phyloP scores from a whole-genome alignment of 2,888 invertebrate species.

The Catotricha subobsoleta region DNA sequence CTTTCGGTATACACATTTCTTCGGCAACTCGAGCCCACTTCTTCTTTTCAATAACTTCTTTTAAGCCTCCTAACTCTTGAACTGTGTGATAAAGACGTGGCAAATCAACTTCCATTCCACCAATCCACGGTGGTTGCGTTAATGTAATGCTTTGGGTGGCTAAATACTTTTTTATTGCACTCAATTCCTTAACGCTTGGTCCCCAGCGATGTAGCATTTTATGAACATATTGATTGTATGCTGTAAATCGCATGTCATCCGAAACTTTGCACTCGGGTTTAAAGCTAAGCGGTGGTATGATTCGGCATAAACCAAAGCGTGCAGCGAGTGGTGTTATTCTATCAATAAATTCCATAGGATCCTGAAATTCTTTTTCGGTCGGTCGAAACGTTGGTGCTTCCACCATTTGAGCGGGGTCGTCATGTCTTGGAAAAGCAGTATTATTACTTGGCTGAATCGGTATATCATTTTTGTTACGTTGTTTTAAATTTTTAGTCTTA shows the following conservation, averaged over 20 bases:
- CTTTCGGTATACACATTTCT: conserved; percentile 66
- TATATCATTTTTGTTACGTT: conserved; percentile 27
- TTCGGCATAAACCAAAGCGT: conserved; percentile 69
- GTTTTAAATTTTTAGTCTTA: conserved; percentile 25
- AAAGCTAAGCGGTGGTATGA: conserved; percentile 65
- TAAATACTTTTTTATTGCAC: conserved; percentile 67
- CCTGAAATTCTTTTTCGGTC: conserved; percentile 65
- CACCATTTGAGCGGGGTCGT: conserved; percentile 36
- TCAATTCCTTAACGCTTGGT: conserved; percentile 63
- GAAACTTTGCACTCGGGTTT: conserved; percentile 65
- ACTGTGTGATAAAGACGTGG: conserved; percentile 72
- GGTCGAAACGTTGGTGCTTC: conserved; percentile 69
- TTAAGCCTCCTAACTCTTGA: conserved; percentile 67
- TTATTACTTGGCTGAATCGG: conserved; percentile 30
- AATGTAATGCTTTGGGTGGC: conserved; percentile 57
- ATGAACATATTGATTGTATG: conserved; percentile 78
- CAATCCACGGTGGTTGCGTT: conserved; percentile 63
- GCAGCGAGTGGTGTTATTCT: conserved; percentile 57
- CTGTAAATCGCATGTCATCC: conserved; percentile 72
- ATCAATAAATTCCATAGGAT: conserved; percentile 71
- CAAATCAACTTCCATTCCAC: conserved; percentile 80
- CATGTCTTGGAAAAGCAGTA: conserved; percentile 31
- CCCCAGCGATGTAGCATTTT: conserved; percentile 81
- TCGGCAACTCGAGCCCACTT: conserved; percentile 79
- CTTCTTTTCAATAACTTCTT: conserved; percentile 71